Conservation (phyloP, 1,140 invertebrate genomes). For the Drosophila pseudoananassae region DNA sequence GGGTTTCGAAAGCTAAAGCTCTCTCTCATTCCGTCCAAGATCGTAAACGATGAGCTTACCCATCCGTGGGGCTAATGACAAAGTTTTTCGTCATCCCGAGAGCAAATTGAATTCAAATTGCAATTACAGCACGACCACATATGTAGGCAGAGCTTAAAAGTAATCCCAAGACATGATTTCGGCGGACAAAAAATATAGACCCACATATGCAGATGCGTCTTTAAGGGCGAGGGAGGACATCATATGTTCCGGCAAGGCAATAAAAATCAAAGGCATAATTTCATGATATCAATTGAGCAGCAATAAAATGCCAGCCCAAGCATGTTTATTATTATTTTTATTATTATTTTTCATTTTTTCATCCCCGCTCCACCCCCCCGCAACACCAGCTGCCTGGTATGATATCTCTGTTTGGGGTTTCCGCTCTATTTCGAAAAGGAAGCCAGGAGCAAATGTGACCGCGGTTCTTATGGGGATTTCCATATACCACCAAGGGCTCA, state of each 20-base stretch:
- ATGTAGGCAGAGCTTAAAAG: slow-evolving; percentile 53
- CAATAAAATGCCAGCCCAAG: slow-evolving; percentile 63
- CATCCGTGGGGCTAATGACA: slow-evolving; percentile 12
- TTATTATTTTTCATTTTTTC: slow-evolving; percentile 43
- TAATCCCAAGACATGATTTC: slow-evolving; percentile 55
- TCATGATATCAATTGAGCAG: slow-evolving; percentile 74
- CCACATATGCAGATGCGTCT: slow-evolving; percentile 14
- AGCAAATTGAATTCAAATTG: slow-evolving; percentile 54
- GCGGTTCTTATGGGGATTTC: slow-evolving; percentile 49
- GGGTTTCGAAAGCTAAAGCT: slow-evolving; percentile 38
- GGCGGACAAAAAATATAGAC: slow-evolving; percentile 1
- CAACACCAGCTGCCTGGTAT: slow-evolving; percentile 12
- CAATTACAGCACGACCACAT: slow-evolving; percentile 56
- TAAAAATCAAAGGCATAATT: slow-evolving; percentile 84
- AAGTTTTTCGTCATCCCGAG: slow-evolving; percentile 1
- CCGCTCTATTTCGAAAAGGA: slow-evolving; percentile 9
- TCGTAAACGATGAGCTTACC: slow-evolving; percentile 50
- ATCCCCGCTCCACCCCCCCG: no score
- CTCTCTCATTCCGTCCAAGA: slow-evolving; percentile 8
- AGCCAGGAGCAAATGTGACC: slow-evolving; percentile 39
- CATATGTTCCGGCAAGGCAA: slow-evolving; percentile 76
- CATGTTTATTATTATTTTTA: slow-evolving; percentile 77
- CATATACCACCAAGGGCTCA: slow-evolving; percentile 59
- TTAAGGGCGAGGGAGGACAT: slow-evolving; percentile 51
- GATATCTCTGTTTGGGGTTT: slow-evolving; percentile 5